phyloP scores from a whole-genome alignment of 2,797 vertebrate species.

The Myotis vivesi region DNA sequence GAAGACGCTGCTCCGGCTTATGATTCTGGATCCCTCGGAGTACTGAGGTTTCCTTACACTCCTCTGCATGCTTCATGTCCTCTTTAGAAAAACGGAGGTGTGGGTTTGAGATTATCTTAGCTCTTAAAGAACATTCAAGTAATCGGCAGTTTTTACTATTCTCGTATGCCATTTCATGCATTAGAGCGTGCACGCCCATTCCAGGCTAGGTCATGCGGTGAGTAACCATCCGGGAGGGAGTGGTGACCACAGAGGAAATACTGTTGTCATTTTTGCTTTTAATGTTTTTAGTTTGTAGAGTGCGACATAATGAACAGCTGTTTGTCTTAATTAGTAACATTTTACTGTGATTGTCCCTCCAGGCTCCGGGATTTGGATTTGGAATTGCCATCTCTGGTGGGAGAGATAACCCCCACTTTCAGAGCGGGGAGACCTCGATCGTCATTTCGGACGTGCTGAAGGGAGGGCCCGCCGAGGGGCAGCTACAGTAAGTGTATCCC shows the following conservation, averaged over 20 bases:
- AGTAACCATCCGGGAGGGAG: background rate
- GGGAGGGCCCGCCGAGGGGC: constrained; percentile 97
- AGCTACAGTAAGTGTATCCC: constrained; percentile 92
- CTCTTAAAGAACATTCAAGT: background rate
- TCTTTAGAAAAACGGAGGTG: background rate
- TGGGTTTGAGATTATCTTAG: background rate
- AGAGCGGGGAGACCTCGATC: constrained; percentile 99
- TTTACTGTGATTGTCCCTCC: constrained; percentile 28
- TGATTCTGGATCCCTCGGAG: background rate
- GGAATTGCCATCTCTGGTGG: constrained; percentile 99
- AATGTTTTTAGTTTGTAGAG: background rate
- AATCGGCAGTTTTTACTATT: background rate
- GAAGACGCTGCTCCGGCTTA: background rate
- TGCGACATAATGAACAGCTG: background rate
- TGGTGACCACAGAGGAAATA: background rate
- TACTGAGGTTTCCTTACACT: background rate
- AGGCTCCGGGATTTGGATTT: constrained; percentile 99
- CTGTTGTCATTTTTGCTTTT: background rate
- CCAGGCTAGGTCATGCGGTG: background rate
- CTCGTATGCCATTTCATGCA: background rate
- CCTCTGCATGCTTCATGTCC: background rate
- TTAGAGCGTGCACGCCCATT: background rate
- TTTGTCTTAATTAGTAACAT: background rate
- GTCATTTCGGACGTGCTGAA: constrained; percentile 99
- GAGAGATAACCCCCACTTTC: constrained; percentile 99